Base-by-base conservation (phyloP, 2,888 invertebrate genomes). In the Cosmorhoe ocellata region DNA sequence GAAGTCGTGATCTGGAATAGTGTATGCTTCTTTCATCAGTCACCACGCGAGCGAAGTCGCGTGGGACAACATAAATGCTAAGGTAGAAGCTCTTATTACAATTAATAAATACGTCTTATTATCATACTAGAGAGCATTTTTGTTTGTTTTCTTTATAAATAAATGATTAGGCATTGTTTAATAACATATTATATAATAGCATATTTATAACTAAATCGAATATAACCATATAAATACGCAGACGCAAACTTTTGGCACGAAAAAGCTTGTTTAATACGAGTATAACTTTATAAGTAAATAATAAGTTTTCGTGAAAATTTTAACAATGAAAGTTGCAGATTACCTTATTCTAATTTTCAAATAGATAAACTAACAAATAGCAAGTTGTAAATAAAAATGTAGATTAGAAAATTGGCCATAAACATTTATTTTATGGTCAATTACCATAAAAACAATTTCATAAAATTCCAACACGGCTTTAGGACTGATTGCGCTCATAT, bases 71-170 rank as follows among this genome's bases (percentile, higher is more conserved):
- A 32, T 36, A 37, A 38, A 42, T 49, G 42, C 27, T 42, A 48
- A 37, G 47, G 9, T 45, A 48, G 22, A 51, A 38, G n/a, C n/a
- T n/a, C 42, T 38, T 45, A 53, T 28, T 44, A 32, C 45, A 28
- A 30, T 22, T n/a, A 82, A 84, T 82, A 86, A 83, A 84, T 82
- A 81, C 51, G 59, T 63, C 70, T 71, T 79, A 81, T 44, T 58
- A 66, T 67, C 73, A n/a, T n/a, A n/a, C 74, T 81, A 86, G 83
- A 85, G 84, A 85, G 84, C 81, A 39, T 63, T 71, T 69, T 64
- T 54, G 36, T 39, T 56, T 24, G 44, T 58, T 62, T 61, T 56
- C 41, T 45, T 37, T 61, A 61, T 45, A 58, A 66, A 60, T 58
- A 59, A 71, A 66, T 56, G 53, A 47, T 56, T 48, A 58, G 51